These are phyloP conservation scores for Onthophagus taurus DNA, from an alignment of 1,140 invertebrate species.

Conservation along the genomic window DNA sequence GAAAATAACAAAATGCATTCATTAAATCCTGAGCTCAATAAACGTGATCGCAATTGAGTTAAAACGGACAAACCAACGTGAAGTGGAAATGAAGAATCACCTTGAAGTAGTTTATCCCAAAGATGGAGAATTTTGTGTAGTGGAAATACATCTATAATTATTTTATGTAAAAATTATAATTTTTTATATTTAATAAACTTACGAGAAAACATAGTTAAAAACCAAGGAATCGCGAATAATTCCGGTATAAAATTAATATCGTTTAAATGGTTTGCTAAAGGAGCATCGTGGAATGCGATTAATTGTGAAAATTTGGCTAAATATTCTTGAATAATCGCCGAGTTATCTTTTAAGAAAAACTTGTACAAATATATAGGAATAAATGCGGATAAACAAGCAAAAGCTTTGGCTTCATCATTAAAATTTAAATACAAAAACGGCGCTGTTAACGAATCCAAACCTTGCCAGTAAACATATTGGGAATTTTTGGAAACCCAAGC, in stretches of 20 bases:
- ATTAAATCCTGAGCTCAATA: conserved; percentile 88
- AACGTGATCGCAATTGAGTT: conserved; percentile 72
- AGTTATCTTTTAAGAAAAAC: conserved; percentile 99
- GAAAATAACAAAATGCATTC: conserved; percentile 96
- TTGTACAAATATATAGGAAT: conserved; percentile 95
- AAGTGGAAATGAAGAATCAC: conserved; percentile 88
- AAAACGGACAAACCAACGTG: conserved; percentile 92
- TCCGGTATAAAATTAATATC: conserved; percentile 95
- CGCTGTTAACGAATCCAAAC: conserved; percentile 93
- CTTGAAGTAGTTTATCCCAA: conserved; percentile 93
- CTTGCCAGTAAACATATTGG: conserved; percentile 99
- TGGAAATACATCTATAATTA: conserved; percentile 82
- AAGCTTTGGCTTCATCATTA: conserved; percentile 93
- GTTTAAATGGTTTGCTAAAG: conserved; percentile 82
- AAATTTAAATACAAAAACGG: conserved; percentile 97
- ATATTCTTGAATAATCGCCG: conserved; percentile 94
- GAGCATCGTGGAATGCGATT: conserved; percentile 90
- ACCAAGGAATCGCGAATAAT: conserved; percentile 99
- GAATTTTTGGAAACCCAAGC: conserved; percentile 93
- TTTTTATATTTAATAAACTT: conserved; percentile 42
- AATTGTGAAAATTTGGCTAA: conserved; percentile 94
- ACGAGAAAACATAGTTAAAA: conserved; percentile 99
- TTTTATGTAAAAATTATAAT: not conserved
- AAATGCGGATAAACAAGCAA: conserved; percentile 86
- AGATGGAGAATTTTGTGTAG: conserved; percentile 96